Percentiles rank a stretch among this genome's conserved stretches.
These are phyloP conservation scores for Parnassius smintheus DNA, from an alignment of 2,888 invertebrate species.

Conservation along the genomic window DNA sequence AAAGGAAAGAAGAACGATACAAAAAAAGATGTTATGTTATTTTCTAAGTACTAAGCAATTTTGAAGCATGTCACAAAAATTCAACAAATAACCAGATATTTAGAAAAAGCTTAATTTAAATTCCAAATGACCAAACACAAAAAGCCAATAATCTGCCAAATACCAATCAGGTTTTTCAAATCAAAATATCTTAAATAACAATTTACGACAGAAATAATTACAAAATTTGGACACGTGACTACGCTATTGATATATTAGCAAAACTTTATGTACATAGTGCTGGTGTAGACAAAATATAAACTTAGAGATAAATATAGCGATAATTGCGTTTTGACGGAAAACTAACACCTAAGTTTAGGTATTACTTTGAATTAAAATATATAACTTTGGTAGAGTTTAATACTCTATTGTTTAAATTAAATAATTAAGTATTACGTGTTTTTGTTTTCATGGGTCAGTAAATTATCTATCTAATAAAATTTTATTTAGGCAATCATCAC, in stretches of 20 bases:
- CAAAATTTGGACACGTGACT: conserved; percentile 54
- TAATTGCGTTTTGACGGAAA: background rate
- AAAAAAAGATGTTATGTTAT: conserved; percentile 21
- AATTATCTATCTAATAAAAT: no score
- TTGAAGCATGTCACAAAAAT: conserved; percentile 48
- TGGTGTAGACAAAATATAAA: conserved; percentile 2
- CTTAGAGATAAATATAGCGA: conserved; percentile 18
- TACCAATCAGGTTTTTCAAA: conserved; percentile 33
- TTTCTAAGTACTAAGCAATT: conserved; percentile 68
- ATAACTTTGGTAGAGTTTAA: no score
- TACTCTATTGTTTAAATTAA: no score
- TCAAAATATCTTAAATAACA: conserved; percentile 35
- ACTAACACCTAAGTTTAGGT: no score
- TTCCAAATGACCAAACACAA: conserved; percentile 44
- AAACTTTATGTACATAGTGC: conserved; percentile 29
- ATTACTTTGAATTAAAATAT: no score
- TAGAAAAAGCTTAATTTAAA: conserved; percentile 42
- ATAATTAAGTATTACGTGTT: no score
- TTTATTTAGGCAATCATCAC: no score
- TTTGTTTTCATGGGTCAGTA: no score
- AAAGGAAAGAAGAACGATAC: background rate
- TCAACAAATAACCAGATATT: conserved; percentile 38
- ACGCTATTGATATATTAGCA: conserved; percentile 44
- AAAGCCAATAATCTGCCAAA: conserved; percentile 38
- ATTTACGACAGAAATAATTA: conserved; percentile 38